Evolutionary conservation across 23 tunicate genomes (phyloP).

Genomic region (Halocynthia roretzi): DNA sequence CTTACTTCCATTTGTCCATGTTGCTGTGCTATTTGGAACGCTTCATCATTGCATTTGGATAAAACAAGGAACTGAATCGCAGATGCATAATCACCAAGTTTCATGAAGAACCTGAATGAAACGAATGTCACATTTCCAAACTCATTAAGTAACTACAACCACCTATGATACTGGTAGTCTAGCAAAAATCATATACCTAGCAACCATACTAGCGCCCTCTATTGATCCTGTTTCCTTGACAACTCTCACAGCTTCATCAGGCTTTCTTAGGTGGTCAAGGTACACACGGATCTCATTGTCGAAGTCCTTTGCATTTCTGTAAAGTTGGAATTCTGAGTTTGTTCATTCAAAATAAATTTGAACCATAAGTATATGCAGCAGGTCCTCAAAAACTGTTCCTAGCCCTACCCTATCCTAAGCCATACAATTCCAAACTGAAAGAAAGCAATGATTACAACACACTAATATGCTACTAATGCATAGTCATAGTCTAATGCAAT

Average conservation of each 20-base stretch:
- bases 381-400: too few relatives aligned
- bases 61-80: constrained; percentile 93
- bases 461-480: too few relatives aligned
- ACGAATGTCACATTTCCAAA: neutral
- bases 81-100: constrained; percentile 87
- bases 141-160: neutral
- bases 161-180: neutral
- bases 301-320: constrained; percentile 73
- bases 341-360: too few relatives aligned
- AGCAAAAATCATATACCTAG: constrained; percentile 30
- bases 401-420: too few relatives aligned
- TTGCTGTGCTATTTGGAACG: constrained; percentile 92
- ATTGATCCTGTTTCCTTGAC: constrained; percentile 90
- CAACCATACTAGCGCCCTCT: constrained; percentile 96
- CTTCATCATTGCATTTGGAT: constrained; percentile 94
- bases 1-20: constrained; percentile 93
- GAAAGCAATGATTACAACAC: too few relatives aligned
- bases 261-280: constrained; percentile 82
- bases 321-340: neutral
- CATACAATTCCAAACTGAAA: too few relatives aligned
- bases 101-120: constrained; percentile 61
- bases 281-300: constrained; percentile 79
- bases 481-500: too few relatives aligned
- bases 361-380: too few relatives aligned
- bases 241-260: constrained; percentile 88